phyloP scores from a whole-genome alignment of 2,113 vertebrate species.

The Gasterosteus aculeatus region DNA sequence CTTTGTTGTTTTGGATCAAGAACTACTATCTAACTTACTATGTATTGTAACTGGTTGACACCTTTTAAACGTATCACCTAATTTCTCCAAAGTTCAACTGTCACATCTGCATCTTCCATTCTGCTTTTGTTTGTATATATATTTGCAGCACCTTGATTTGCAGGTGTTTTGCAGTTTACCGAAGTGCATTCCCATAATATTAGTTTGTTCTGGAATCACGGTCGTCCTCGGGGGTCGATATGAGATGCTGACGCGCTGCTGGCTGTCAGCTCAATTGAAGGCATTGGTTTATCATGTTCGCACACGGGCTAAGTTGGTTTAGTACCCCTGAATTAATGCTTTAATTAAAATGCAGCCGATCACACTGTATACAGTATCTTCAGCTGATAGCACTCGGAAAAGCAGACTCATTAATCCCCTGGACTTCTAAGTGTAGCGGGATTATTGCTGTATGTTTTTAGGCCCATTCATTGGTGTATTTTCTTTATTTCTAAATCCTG shows the following conservation, averaged over 20 bases:
- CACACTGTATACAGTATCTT: conserved; percentile 2
- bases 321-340: conserved; percentile 4
- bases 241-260: conserved; percentile 38
- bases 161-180: conserved; percentile 19
- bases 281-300: conserved; percentile 41
- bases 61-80: background rate
- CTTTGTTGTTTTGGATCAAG: background rate
- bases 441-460: background rate
- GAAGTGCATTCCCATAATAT: conserved; percentile 5
- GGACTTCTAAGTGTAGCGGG: background rate
- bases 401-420: conserved; percentile 1
- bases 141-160: conserved; percentile 9
- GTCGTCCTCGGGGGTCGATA: conserved; percentile 16
- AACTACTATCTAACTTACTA: too few species aligned
- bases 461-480: background rate
- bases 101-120: background rate
- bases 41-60: too few species aligned
- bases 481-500: background rate
- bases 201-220: conserved; percentile 26
- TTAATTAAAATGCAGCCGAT: conserved; percentile 22
- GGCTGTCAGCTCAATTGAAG: conserved; percentile 49
- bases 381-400: conserved; percentile 1
- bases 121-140: conserved; percentile 20
- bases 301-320: conserved; percentile 24
- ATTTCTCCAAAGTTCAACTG: background rate